These are phyloP conservation scores for Aphaenogaster rudis DNA, from an alignment of 1,140 invertebrate genomes.

Conservation along the genomic window DNA sequence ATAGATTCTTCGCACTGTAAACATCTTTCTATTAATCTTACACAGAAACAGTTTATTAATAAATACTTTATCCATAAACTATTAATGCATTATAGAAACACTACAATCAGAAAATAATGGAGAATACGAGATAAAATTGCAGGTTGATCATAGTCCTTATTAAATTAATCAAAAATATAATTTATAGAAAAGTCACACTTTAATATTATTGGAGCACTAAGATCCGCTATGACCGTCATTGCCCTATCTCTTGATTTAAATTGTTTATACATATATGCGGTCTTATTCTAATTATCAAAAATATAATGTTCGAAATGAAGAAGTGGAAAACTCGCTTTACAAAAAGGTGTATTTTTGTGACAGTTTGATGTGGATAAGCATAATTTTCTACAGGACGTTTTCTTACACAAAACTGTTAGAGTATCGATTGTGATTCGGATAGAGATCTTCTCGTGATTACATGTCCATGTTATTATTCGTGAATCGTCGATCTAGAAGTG, in stretches of 20 bases:
- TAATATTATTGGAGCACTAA: too few species aligned
- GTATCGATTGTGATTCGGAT: background rate
- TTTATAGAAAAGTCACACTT: too few species aligned
- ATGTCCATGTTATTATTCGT: slow-evolving; percentile 5
- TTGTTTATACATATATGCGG: too few species aligned
- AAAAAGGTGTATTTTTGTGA: background rate
- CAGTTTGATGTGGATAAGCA: background rate
- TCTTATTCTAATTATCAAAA: background rate
- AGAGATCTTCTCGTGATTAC: background rate
- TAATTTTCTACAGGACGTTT: background rate
- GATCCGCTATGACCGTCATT: too few species aligned
- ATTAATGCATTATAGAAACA: background rate
- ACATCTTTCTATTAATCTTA: background rate
- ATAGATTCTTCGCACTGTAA: background rate
- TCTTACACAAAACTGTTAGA: background rate
- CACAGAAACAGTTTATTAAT: background rate
- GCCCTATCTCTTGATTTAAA: too few species aligned
- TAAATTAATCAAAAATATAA: background rate
- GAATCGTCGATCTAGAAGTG: slow-evolving; percentile 28
- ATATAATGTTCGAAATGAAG: background rate
- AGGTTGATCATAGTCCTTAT: background rate
- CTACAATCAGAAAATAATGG: background rate
- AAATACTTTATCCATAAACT: background rate
- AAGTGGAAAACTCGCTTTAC: background rate
- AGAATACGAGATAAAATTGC: background rate